Conservation (phyloP, 2,888 invertebrate genomes). For the Ophion ventricosus region DNA sequence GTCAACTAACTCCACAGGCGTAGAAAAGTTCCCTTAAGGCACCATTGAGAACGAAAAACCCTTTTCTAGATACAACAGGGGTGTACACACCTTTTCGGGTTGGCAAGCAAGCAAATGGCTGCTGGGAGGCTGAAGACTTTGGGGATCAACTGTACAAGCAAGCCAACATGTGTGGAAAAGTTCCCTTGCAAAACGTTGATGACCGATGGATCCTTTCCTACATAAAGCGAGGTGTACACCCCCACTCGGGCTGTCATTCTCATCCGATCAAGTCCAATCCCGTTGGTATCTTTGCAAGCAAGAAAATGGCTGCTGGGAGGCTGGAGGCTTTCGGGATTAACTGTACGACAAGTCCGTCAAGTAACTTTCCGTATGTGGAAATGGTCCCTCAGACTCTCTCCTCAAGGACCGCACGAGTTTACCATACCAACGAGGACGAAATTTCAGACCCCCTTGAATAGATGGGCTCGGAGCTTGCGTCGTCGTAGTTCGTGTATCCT, state of each 20-base stretch:
- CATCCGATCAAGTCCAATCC: conserved; percentile 7
- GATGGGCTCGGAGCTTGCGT: conserved; percentile 55
- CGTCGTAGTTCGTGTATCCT: conserved; percentile 51
- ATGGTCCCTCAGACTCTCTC: conserved; percentile 37
- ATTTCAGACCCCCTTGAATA: conserved; percentile 56
- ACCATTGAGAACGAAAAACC: background rate
- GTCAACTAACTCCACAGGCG: background rate
- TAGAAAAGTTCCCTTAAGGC: background rate
- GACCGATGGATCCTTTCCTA: background rate
- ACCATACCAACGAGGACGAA: conserved; percentile 61
- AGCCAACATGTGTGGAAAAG: background rate
- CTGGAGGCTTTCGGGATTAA: conserved; percentile 69
- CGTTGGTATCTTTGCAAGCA: background rate
- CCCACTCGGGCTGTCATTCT: background rate
- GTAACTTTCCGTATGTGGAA: conserved; percentile 73
- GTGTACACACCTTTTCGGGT: background rate
- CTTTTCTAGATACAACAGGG: background rate
- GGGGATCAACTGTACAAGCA: no score
- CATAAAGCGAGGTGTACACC: background rate
- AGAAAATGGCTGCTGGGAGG: background rate
- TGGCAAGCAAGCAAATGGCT: no score
- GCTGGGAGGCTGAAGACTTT: no score
- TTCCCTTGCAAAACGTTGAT: background rate
- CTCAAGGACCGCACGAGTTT: conserved; percentile 60
- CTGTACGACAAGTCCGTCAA: conserved; percentile 80